These are phyloP conservation scores for Galerucella pusilla DNA, from an alignment of 2,888 invertebrate genomes.

Conservation along the genomic window DNA sequence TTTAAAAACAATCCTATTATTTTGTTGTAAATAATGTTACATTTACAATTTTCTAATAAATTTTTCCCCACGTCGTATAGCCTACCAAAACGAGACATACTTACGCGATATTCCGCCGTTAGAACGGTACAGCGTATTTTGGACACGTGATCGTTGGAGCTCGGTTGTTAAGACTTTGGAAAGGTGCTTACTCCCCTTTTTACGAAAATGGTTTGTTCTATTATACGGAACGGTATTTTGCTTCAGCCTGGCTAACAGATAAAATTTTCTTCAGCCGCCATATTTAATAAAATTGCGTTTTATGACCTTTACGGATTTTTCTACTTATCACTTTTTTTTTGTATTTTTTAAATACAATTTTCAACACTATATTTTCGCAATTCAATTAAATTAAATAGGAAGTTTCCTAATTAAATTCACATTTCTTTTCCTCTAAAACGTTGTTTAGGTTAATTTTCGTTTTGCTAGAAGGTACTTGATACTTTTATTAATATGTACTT, in stretches of 20 bases:
- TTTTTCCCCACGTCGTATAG: constrained; percentile 51
- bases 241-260: constrained; percentile 54
- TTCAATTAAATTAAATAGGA: too few relatives aligned
- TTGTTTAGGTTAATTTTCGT: too few relatives aligned
- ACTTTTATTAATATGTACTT: too few relatives aligned
- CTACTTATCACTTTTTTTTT: constrained; percentile 16
- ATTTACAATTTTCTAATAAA: constrained; percentile 39
- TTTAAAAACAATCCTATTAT: constrained; percentile 5
- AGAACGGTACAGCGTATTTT: constrained; percentile 46
- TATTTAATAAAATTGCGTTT: constrained; percentile 44
- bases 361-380: background rate
- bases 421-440: too few relatives aligned
- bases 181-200: constrained; percentile 63
- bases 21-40: constrained; percentile 34
- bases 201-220: constrained; percentile 63
- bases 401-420: too few relatives aligned
- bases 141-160: constrained; percentile 57
- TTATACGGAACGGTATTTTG: constrained; percentile 63
- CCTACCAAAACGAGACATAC: constrained; percentile 49
- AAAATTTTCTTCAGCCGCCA: constrained; percentile 56
- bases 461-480: too few relatives aligned
- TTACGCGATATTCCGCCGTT: constrained; percentile 35
- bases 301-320: constrained; percentile 14
- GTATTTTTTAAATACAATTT: constrained; percentile 19
- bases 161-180: constrained; percentile 57